A percentile compares a stretch with the other conserved stretches of the same genome.
Evolutionary conservation across 2,113 vertebrate genomes (phyloP).

Genomic region (Uropsilus gracilis): DNA sequence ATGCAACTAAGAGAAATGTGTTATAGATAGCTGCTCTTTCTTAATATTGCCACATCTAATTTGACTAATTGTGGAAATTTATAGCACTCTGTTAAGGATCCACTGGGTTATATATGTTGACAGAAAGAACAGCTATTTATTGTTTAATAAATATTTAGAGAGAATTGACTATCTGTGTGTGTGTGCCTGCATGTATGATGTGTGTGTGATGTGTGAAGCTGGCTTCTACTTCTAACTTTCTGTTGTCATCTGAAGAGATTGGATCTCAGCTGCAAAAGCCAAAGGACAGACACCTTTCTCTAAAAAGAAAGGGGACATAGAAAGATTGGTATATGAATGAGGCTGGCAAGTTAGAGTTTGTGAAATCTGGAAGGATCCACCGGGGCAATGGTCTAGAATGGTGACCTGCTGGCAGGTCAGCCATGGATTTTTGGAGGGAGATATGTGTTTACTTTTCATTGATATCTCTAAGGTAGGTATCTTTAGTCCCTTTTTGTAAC

Average conservation of each 20-base stretch:
- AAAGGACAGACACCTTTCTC: background rate
- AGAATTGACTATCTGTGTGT: background rate
- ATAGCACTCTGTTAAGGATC: background rate
- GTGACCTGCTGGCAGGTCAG: background rate
- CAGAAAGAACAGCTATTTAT: background rate
- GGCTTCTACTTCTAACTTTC: conserved; percentile 19
- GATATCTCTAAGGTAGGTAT: background rate
- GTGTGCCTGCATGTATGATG: background rate
- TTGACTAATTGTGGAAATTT: background rate
- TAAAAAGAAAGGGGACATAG: background rate
- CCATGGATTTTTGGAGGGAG: background rate
- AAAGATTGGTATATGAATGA: background rate
- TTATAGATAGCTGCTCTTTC: background rate
- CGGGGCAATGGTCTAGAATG: background rate
- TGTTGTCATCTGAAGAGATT: background rate
- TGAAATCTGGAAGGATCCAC: background rate
- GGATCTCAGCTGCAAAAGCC: background rate
- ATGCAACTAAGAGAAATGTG: background rate
- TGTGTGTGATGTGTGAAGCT: background rate
- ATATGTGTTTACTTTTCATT: background rate
- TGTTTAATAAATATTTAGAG: conserved; percentile 18
- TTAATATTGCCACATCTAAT: background rate
- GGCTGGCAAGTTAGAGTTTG: background rate
- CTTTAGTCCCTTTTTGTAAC: background rate
- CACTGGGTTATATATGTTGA: background rate